Conservation (phyloP, 2,888 invertebrate species). For the Hetaerina titia region DNA sequence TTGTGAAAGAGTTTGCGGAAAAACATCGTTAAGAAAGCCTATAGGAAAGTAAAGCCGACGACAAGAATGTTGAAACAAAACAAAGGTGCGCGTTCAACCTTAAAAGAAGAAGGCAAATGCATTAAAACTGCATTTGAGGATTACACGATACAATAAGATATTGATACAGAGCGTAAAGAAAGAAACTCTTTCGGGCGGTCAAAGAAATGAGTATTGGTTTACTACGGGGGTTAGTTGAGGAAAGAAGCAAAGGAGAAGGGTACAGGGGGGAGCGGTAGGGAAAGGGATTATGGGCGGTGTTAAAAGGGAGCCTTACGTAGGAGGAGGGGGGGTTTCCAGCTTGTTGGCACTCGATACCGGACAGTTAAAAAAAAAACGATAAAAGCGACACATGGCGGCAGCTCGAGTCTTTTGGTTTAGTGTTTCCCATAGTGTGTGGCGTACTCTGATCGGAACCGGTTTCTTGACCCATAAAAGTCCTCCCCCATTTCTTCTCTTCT, state of each 20-base stretch:
- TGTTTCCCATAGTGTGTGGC: slow-evolving; percentile 41
- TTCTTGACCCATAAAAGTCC: slow-evolving; percentile 58
- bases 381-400: slow-evolving; percentile 43
- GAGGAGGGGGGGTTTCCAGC: slow-evolving; percentile 21
- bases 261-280: not conserved
- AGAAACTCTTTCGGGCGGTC: not conserved
- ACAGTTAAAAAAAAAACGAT: slow-evolving; percentile 27
- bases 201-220: not conserved
- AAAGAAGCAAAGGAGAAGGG: not conserved
- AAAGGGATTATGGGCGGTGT: not conserved
- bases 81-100: not conserved
- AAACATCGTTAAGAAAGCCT: too few relatives aligned
- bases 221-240: not conserved
- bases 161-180: not conserved
- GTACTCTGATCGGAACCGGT: slow-evolving; percentile 52
- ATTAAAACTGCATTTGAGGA: not conserved
- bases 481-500: not conserved
- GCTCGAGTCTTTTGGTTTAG: slow-evolving; percentile 26
- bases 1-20: too few relatives aligned
- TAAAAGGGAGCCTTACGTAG: not conserved
- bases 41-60: too few relatives aligned
- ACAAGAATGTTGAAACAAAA: not conserved
- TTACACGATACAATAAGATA: not conserved
- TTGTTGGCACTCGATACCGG: slow-evolving; percentile 51
- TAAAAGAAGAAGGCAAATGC: not conserved